Evolutionary conservation across 2,888 invertebrate genomes (phyloP).

Genomic region (Perizoma affinitatum): DNA sequence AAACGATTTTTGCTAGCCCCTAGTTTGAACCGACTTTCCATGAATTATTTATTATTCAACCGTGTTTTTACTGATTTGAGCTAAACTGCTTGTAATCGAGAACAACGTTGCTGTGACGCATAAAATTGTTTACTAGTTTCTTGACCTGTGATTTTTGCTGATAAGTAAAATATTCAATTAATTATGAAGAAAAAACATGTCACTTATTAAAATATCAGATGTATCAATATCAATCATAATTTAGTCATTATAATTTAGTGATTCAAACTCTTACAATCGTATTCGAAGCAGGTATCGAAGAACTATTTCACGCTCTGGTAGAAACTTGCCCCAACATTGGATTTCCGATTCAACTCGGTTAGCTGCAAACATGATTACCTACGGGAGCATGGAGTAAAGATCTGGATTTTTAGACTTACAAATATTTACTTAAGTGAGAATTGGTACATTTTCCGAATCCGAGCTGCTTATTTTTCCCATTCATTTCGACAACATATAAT

Average conservation of each 20-base stretch:
- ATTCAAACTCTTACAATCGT: too few species aligned
- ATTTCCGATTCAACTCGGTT: constrained; percentile 49
- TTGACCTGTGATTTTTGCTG: background rate
- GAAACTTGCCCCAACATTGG: constrained; percentile 47
- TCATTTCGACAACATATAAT: constrained; percentile 12
- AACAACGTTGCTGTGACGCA: background rate
- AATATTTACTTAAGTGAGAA: constrained; percentile 36
- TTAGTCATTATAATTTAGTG: too few species aligned
- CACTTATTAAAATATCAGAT: too few species aligned
- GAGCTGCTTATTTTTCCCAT: constrained; percentile 8
- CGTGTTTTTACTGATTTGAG: constrained; percentile 31
- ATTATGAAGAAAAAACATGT: too few species aligned
- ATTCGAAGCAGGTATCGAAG: constrained; percentile 37
- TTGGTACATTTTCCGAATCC: constrained; percentile 29
- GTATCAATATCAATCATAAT: too few species aligned
- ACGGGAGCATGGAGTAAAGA: constrained; percentile 37
- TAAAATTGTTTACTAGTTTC: background rate
- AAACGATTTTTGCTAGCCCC: constrained; percentile 71
- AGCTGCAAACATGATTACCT: constrained; percentile 47
- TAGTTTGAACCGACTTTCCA: constrained; percentile 59
- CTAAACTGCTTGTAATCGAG: constrained; percentile 22
- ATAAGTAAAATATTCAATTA: background rate
- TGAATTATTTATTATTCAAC: constrained; percentile 65
- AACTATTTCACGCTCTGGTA: constrained; percentile 54
- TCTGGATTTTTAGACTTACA: constrained; percentile 39